Evolutionary conservation across 2,888 invertebrate genomes (phyloP).

Genomic region (Hirtodrosophila confusa): DNA sequence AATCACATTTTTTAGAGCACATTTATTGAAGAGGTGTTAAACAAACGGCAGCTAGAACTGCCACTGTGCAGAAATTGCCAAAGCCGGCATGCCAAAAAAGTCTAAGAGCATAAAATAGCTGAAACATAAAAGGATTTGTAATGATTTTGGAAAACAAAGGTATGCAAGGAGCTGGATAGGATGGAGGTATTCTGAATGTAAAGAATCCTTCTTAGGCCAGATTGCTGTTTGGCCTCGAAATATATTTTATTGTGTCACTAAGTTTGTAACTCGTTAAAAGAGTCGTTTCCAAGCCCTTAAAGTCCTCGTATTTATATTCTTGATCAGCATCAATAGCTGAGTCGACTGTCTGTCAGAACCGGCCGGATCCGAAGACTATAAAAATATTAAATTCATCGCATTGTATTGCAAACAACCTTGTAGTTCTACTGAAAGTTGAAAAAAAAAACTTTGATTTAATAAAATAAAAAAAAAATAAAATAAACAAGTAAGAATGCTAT

Average conservation of each 20-base stretch:
- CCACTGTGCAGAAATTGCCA: constrained; percentile 62
- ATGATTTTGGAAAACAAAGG: constrained; percentile 16
- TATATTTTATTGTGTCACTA: background rate
- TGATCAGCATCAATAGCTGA: too few species aligned
- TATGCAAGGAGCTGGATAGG: constrained; percentile 9
- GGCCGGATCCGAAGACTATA: too few species aligned
- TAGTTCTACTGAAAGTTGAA: too few species aligned
- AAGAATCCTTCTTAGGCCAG: constrained; percentile 19
- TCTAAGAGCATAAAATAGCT: background rate
- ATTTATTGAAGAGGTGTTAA: constrained; percentile 66
- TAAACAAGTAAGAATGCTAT: too few species aligned
- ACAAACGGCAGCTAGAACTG: constrained; percentile 69
- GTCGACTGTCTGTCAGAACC: too few species aligned
- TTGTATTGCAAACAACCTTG: too few species aligned
- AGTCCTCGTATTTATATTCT: too few species aligned
- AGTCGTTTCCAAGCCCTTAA: too few species aligned
- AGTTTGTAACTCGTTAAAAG: too few species aligned
- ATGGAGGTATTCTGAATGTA: constrained; percentile 2
- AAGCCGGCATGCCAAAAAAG: constrained; percentile 18
- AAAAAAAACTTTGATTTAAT: too few species aligned
- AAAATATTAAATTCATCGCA: too few species aligned
- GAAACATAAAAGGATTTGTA: constrained; percentile 11
- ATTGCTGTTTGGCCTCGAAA: constrained; percentile 23
- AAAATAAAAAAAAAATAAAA: too few species aligned
- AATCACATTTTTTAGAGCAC: constrained; percentile 35